A percentile compares a stretch with the other conserved stretches of the same genome.
Evolutionary conservation across 2,888 invertebrate genomes (phyloP).

Genomic region (Pyrrhia umbra): DNA sequence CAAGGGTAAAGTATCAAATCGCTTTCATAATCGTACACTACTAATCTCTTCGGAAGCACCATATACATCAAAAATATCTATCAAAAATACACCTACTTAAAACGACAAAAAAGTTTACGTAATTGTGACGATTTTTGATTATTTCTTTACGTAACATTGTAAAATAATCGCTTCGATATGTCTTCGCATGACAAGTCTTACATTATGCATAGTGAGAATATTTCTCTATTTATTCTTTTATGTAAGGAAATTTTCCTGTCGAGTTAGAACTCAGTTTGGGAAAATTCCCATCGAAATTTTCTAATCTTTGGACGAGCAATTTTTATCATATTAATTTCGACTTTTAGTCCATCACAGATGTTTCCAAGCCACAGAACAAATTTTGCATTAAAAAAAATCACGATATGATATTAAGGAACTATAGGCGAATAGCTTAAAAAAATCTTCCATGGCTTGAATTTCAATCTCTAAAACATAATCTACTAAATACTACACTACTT

Average conservation of each 20-base stretch:
- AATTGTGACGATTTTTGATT: conserved; percentile 57
- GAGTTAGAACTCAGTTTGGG: conserved; percentile 32
- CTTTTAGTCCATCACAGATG: conserved; percentile 57
- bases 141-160: conserved; percentile 51
- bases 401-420: conserved; percentile 44
- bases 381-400: conserved; percentile 16
- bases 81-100: conserved; percentile 57
- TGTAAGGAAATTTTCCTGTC: conserved; percentile 13
- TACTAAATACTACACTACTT: conserved; percentile 49
- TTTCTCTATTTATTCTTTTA: conserved; percentile 32
- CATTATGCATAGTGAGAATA: conserved; percentile 57
- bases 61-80: conserved; percentile 61
- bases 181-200: conserved; percentile 63
- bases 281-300: conserved; percentile 44
- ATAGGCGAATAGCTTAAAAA: conserved; percentile 8
- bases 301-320: conserved; percentile 58
- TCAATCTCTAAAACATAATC: conserved; percentile 22
- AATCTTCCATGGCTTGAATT: conserved; percentile 28
- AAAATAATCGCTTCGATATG: conserved; percentile 54
- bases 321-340: conserved; percentile 39
- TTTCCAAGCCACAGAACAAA: conserved; percentile 24
- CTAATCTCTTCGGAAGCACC: conserved; percentile 71
- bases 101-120: conserved; percentile 53
- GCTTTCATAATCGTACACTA: conserved; percentile 47
- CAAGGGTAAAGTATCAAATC: conserved; percentile 36